A percentile compares a stretch with the other conserved stretches of the same genome.
These are phyloP conservation scores for Perizoma affinitatum DNA, from an alignment of 2,888 invertebrate genomes.

Conservation along the genomic window DNA sequence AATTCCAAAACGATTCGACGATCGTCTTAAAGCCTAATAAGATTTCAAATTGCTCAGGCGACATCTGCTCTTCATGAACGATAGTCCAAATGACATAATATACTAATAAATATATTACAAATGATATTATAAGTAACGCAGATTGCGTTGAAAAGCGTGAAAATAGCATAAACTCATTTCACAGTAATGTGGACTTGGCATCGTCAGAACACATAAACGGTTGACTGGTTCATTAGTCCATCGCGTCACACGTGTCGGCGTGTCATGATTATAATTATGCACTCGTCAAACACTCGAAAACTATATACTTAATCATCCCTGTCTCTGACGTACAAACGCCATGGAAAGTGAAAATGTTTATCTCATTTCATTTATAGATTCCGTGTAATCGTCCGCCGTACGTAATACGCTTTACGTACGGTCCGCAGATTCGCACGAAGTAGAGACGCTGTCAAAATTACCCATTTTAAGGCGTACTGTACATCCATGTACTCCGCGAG, in stretches of 20 bases:
- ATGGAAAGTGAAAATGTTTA: slow-evolving; percentile 62
- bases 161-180: slow-evolving; percentile 58
- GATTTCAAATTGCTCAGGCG: neutral
- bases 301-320: slow-evolving; percentile 66
- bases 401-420: slow-evolving; percentile 62
- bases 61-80: slow-evolving; percentile 40
- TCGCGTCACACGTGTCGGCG: slow-evolving; percentile 49
- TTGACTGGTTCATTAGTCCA: slow-evolving; percentile 38
- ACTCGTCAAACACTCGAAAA: slow-evolving; percentile 61
- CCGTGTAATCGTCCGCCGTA: slow-evolving; percentile 61
- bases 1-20: too few relatives aligned
- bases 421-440: too few relatives aligned
- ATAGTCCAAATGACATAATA: slow-evolving; percentile 43
- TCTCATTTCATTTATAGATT: slow-evolving; percentile 65
- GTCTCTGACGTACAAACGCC: slow-evolving; percentile 65
- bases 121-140: slow-evolving; percentile 59
- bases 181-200: slow-evolving; percentile 51
- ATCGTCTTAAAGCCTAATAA: too few relatives aligned
- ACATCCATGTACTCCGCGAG: too few relatives aligned
- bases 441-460: too few relatives aligned
- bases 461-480: too few relatives aligned
- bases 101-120: slow-evolving; percentile 15
- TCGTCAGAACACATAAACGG: slow-evolving; percentile 45
- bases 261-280: slow-evolving; percentile 73
- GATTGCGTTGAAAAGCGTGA: slow-evolving; percentile 35